Conservation (phyloP, 2,797 vertebrate species). For the Silurus lanzhouensis region DNA sequence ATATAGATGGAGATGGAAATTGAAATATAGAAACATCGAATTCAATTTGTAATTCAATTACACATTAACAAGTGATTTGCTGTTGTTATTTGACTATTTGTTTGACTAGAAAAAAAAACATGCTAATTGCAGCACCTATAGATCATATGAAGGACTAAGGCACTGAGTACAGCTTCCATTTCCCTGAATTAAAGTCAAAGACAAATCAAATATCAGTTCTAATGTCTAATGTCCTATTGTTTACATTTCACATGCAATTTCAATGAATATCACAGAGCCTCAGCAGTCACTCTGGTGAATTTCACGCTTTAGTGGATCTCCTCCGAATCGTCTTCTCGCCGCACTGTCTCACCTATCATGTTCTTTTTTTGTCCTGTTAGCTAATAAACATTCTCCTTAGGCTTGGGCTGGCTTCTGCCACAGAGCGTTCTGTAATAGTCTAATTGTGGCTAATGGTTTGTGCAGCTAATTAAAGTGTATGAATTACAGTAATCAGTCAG, state of each 20-base stretch:
- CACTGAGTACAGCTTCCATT: not conserved
- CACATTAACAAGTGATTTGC: no score
- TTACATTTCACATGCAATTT: slow-evolving; percentile 38
- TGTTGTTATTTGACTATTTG: not conserved
- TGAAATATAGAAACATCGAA: no score
- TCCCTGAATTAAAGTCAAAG: not conserved
- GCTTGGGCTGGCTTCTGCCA: slow-evolving; percentile 81
- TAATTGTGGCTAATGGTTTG: slow-evolving; percentile 99
- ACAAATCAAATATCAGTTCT: slow-evolving; percentile 38
- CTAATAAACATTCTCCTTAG: slow-evolving; percentile 71
- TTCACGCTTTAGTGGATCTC: slow-evolving; percentile 39
- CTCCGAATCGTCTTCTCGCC: slow-evolving; percentile 5
- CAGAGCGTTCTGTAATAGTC: slow-evolving; percentile 98
- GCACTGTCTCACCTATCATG: slow-evolving; percentile 31
- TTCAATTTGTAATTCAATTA: no score
- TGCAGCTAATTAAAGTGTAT: slow-evolving; percentile 99
- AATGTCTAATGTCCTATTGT: slow-evolving; percentile 18
- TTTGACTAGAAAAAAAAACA: not conserved
- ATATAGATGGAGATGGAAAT: no score
- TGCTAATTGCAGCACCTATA: not conserved
- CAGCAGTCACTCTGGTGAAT: slow-evolving; percentile 30
- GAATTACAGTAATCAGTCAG: slow-evolving; percentile 99
- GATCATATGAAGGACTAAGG: no score
- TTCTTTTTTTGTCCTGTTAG: slow-evolving; percentile 37
- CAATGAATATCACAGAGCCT: slow-evolving; percentile 23